Percentiles rank a stretch among this genome's conserved stretches.
Evolutionary conservation across 1,140 invertebrate genomes (phyloP).

Genomic region (Glossosoma conforme): DNA sequence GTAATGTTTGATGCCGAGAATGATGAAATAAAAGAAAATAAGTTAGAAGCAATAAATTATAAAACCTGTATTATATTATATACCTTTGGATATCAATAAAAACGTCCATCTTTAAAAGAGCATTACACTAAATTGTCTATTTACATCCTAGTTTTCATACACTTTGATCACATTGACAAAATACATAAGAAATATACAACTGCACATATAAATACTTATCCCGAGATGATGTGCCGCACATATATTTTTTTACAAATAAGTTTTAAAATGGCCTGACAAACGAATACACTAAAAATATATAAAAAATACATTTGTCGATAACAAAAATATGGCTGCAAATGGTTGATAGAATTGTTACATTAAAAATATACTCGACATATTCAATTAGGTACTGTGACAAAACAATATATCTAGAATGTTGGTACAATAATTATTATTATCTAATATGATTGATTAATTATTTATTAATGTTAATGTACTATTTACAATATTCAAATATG

Average conservation of each 20-base stretch:
- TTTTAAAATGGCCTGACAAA: slow-evolving; percentile 16
- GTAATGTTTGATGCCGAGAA: too few species aligned
- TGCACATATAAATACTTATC: slow-evolving; percentile 14
- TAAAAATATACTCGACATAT: too few species aligned
- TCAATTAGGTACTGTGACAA: too few species aligned
- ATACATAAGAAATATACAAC: slow-evolving; percentile 24
- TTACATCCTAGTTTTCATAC: slow-evolving; percentile 19
- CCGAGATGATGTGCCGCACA: slow-evolving; percentile 7
- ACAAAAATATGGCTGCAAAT: slow-evolving; percentile 2
- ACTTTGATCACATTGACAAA: slow-evolving; percentile 29
- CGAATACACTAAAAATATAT: slow-evolving; percentile 4
- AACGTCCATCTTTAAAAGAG: slow-evolving; percentile 18
- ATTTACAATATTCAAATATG: not conserved
- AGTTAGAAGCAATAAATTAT: too few species aligned
- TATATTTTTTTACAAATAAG: slow-evolving; percentile 15
- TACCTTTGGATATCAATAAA: too few species aligned
- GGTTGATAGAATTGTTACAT: too few species aligned
- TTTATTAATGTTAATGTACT: too few species aligned
- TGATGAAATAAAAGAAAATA: too few species aligned
- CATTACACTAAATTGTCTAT: slow-evolving; percentile 24
- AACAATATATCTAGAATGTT: too few species aligned
- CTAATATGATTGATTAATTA: too few species aligned
- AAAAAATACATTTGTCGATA: slow-evolving; percentile 1
- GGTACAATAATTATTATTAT: too few species aligned
- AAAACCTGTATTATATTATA: too few species aligned